Evolutionary conservation across 2,113 vertebrate species (phyloP).

Genomic region (Hippoglossus stenolepis): DNA sequence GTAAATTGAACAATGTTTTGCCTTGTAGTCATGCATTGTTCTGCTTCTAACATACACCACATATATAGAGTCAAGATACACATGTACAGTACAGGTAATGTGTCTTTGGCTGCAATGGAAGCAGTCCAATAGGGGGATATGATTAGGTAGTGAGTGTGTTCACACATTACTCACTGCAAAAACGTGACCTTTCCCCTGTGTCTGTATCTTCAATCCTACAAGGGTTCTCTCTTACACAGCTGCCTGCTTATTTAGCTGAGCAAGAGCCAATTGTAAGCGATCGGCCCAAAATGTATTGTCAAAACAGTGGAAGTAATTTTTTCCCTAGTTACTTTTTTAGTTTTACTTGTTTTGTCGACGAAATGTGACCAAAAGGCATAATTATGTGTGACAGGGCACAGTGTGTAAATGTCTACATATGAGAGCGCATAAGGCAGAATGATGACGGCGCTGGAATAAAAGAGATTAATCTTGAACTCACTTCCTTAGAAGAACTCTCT

Average conservation of each 20-base stretch:
- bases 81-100: not conserved
- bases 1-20: too few relatives aligned
- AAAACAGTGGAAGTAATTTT: not conserved
- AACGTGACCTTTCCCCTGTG: conserved; percentile 5
- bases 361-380: not conserved
- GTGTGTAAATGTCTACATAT: conserved; percentile 16
- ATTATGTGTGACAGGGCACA: conserved; percentile 11
- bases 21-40: not conserved
- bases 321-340: too few relatives aligned
- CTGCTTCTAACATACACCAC: not conserved
- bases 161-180: conserved; percentile 9
- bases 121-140: not conserved
- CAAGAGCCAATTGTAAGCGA: not conserved
- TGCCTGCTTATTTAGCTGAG: not conserved
- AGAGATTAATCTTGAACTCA: conserved; percentile 71
- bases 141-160: conserved; percentile 1
- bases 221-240: too few relatives aligned
- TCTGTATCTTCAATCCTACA: not conserved
- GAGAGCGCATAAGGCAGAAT: conserved; percentile 22
- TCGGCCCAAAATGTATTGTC: not conserved
- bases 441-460: conserved; percentile 69
- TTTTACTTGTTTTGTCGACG: too few relatives aligned
- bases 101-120: conserved; percentile 4
- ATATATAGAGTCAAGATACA: not conserved
- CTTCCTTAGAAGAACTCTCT: conserved; percentile 65